Conservation (phyloP, 2,113 vertebrate species). For the Nothoprocta pentlandii region DNA sequence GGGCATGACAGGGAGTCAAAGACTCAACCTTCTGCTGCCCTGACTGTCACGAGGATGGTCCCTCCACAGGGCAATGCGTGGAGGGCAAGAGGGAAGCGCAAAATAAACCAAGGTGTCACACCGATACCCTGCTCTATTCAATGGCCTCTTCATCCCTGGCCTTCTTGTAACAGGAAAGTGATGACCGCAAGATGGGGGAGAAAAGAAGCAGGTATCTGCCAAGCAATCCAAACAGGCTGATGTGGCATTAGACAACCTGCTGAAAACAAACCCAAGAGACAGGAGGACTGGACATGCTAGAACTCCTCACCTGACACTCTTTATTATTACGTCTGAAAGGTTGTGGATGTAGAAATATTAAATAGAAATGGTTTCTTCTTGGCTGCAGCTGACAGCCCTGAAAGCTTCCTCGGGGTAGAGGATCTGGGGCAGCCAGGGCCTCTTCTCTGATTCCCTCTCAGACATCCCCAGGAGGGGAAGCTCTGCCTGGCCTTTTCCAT, state of each 20-base stretch:
- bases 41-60: background rate
- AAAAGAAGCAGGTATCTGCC: background rate
- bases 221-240: background rate
- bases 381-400: background rate
- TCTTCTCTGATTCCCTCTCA: background rate
- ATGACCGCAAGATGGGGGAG: background rate
- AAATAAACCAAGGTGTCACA: background rate
- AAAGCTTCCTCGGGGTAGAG: background rate
- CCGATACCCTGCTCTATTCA: background rate
- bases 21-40: background rate
- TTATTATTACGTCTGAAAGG: background rate
- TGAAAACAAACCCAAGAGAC: background rate
- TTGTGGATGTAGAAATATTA: background rate
- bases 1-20: background rate
- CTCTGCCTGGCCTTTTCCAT: background rate
- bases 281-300: rapidly evolving
- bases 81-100: background rate
- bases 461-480: background rate
- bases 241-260: background rate
- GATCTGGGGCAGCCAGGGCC: background rate
- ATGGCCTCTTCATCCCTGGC: background rate
- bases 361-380: background rate
- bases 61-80: background rate
- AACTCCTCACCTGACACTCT: background rate
- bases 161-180: background rate